Conservation (phyloP, 2,797 vertebrate species). For the Sebastes cheni region DNA sequence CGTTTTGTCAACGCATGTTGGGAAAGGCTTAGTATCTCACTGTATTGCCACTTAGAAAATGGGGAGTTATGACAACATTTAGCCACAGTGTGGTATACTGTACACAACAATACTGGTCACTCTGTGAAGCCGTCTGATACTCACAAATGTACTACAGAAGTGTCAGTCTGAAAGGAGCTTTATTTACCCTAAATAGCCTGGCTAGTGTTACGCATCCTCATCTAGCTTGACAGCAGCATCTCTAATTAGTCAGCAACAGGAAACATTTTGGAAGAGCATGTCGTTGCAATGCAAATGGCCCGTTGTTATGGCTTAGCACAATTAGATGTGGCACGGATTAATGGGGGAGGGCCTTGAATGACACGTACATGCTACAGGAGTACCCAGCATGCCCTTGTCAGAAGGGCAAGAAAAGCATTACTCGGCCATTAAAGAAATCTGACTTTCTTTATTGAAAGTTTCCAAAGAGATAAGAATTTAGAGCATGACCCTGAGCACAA, state of each 20-base stretch:
- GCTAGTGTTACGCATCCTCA: neutral
- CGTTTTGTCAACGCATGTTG: neutral
- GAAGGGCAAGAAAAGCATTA: slow-evolving; percentile 14
- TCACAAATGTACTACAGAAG: neutral
- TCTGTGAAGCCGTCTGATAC: neutral
- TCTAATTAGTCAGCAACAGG: slow-evolving; percentile 28
- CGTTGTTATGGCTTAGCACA: slow-evolving; percentile 68
- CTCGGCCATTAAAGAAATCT: neutral
- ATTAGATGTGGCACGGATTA: slow-evolving; percentile 74
- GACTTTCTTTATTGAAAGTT: slow-evolving; percentile 2
- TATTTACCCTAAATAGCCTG: neutral
- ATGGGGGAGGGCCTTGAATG: slow-evolving; percentile 58
- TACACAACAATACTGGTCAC: neutral
- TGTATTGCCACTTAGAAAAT: neutral
- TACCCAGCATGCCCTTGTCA: slow-evolving; percentile 28
- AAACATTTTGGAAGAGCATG: slow-evolving; percentile 20
- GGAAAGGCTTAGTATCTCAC: neutral
- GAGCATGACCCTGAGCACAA: neutral
- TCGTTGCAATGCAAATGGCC: slow-evolving; percentile 39
- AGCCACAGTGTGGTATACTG: neutral
- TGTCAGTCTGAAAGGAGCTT: neutral
- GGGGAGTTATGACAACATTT: neutral
- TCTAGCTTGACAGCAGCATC: slow-evolving; percentile 5
- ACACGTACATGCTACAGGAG: slow-evolving; percentile 9
- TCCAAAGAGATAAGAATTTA: neutral